Evolutionary conservation across 2,113 vertebrate species (phyloP), one percentile per base, ranked within the genome.

Genomic region (Neomonachus schauinslandi): DNA sequence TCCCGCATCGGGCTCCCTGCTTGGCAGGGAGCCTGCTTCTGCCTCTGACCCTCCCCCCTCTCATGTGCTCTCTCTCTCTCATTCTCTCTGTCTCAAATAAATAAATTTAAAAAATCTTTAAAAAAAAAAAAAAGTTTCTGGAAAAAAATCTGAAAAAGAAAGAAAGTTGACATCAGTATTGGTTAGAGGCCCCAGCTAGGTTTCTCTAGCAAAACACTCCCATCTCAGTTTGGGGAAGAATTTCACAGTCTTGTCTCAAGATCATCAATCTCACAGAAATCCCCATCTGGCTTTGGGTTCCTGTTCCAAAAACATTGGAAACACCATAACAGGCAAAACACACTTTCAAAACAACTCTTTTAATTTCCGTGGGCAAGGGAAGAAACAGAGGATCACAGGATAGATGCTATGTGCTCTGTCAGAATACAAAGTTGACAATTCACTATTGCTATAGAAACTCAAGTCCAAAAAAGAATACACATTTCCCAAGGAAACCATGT

Each of bases 281-380:
- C 93, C 93, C 93, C 89, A 86, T 82, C 77, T 89, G 63, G 65
- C 36, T 94, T 69, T 61, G 87, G 76, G 86, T 95, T 95, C 87
- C 93, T 95, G 71, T 96, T 98, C 63, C 76, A 91, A 86, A 98
- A 96, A 88, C 63, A 67, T 18, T 79, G 74, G 85, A 83, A 97
- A 96, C 97, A 82, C 15, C 84, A 93, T 93, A 92, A 91, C n/a
- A 92, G 71, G 71, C 76, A 77, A 88, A 96, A 86, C 12, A 36
- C n/a, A 39, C 39, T 95, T 91, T 71, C 79, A 86, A 94, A 96
- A 94, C 86, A 85, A 33, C 55, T 96, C 55, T 55, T 97, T 96
- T 95, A 80, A 86, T 86, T 65, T 94, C 69, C 0, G 1, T 69
- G 46, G 81, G 61, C 67, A 77, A 92, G 15, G n/a, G 31, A 36